A percentile compares a stretch with the other conserved stretches of the same genome.
These are phyloP conservation scores for Eulemur mongoz DNA, from an alignment of 2,797 vertebrate genomes.

Conservation along the genomic window DNA sequence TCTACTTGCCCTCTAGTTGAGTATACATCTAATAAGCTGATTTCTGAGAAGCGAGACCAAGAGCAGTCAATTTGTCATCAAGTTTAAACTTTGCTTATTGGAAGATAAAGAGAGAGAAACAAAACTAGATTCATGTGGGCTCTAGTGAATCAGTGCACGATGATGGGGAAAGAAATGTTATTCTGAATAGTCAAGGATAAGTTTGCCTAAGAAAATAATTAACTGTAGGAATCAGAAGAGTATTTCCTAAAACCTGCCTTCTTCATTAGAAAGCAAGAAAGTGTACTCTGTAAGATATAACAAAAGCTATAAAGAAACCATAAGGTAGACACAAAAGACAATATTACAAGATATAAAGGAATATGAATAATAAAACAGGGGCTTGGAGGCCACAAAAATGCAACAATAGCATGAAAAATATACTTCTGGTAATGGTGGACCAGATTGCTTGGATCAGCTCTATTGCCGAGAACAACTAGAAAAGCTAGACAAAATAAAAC, in stretches of 20 bases:
- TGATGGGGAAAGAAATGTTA: background rate
- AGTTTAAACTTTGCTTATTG: background rate
- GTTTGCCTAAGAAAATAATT: background rate
- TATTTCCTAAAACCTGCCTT: background rate
- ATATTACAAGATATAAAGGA: background rate
- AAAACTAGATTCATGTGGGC: background rate
- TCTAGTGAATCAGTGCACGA: background rate
- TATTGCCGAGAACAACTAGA: background rate
- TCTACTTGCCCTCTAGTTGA: background rate
- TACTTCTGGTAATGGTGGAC: background rate
- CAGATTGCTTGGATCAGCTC: background rate
- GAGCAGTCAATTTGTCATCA: background rate
- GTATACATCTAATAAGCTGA: background rate
- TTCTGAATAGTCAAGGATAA: background rate
- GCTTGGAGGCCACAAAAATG: background rate
- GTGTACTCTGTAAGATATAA: background rate
- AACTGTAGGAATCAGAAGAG: background rate
- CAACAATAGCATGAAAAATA: background rate
- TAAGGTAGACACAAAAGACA: background rate
- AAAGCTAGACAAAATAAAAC: constrained; percentile 27
- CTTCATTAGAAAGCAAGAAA: constrained; percentile 28
- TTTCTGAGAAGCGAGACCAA: background rate
- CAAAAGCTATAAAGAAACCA: background rate
- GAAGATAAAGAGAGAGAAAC: background rate
- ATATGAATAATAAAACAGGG: background rate